Evolutionary conservation across 2,888 invertebrate species (phyloP).

Genomic region (Tinea semifulvella): DNA sequence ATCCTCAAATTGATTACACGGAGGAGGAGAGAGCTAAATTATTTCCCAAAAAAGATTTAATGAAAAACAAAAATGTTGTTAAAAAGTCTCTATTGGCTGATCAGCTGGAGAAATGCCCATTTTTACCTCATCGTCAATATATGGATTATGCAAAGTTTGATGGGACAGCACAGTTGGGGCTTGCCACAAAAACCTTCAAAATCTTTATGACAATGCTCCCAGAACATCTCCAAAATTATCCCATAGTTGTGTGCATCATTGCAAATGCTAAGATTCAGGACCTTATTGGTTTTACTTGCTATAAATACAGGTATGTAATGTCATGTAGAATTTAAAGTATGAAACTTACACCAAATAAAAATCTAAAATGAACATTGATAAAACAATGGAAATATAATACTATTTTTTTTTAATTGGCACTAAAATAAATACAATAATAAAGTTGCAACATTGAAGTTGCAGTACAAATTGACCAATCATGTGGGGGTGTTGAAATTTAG

Average conservation of each 20-base stretch:
- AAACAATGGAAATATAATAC: too few relatives aligned
- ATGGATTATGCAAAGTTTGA: slow-evolving; percentile 91
- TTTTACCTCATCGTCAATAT: slow-evolving; percentile 85
- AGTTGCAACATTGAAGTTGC: too few relatives aligned
- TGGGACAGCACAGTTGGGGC: slow-evolving; percentile 83
- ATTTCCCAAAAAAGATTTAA: slow-evolving; percentile 59
- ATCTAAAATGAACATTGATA: too few relatives aligned
- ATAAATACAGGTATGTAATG: slow-evolving; percentile 82
- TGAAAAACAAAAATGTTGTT: slow-evolving; percentile 25
- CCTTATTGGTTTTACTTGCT: slow-evolving; percentile 91
- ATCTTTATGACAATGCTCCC: slow-evolving; percentile 91
- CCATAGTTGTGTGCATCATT: slow-evolving; percentile 82
- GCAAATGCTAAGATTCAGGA: slow-evolving; percentile 88
- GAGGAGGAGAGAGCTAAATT: slow-evolving; percentile 68
- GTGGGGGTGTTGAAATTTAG: too few relatives aligned
- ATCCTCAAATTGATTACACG: slow-evolving; percentile 51
- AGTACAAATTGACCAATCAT: too few relatives aligned
- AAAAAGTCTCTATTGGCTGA: slow-evolving; percentile 74
- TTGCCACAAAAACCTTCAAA: slow-evolving; percentile 83
- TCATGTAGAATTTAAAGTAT: too few relatives aligned
- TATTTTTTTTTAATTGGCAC: too few relatives aligned
- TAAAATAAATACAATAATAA: too few relatives aligned
- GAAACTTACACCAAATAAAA: too few relatives aligned
- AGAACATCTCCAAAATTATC: slow-evolving; percentile 82
- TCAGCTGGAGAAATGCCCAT: slow-evolving; percentile 79